Evolutionary conservation across 2,113 vertebrate genomes (phyloP).

Genomic region (Anoplopoma fimbria): DNA sequence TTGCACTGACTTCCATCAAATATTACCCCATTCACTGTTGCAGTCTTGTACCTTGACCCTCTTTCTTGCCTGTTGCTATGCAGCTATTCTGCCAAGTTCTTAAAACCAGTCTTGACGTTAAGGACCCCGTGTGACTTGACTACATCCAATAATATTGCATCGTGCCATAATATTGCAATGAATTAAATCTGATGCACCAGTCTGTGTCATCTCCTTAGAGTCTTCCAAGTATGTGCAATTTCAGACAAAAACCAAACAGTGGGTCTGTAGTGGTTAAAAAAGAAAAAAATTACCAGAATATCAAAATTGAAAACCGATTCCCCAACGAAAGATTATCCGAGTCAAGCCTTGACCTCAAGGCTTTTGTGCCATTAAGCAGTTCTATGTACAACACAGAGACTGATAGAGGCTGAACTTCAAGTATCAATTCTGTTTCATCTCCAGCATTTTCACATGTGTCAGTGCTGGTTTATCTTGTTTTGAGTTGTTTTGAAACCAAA

Average conservation of each 20-base stretch:
- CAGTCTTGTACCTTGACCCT: too few relatives aligned
- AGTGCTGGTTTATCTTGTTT: not conserved
- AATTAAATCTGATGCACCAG: not conserved
- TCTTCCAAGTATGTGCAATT: not conserved
- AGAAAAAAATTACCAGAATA: not conserved
- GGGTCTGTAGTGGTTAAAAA: not conserved
- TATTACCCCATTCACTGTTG: not conserved
- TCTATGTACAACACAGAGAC: too few relatives aligned
- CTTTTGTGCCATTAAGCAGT: not conserved
- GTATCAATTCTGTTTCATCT: too few relatives aligned
- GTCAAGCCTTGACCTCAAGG: not conserved
- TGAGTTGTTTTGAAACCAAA: not conserved
- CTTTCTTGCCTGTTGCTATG: not conserved
- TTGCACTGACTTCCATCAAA: not conserved
- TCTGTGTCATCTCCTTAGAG: not conserved
- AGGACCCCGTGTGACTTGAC: not conserved
- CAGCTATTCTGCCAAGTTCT: not conserved
- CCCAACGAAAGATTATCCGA: not conserved
- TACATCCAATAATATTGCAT: not conserved
- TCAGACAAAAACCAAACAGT: slow-evolving; percentile 16
- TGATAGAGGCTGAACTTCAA: too few relatives aligned
- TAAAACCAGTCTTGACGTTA: not conserved
- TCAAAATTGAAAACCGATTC: not conserved
- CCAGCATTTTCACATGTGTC: not conserved
- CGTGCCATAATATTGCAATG: not conserved